phyloP scores from a whole-genome alignment of 2,888 invertebrate genomes.

The Metopia argyrocephala region DNA sequence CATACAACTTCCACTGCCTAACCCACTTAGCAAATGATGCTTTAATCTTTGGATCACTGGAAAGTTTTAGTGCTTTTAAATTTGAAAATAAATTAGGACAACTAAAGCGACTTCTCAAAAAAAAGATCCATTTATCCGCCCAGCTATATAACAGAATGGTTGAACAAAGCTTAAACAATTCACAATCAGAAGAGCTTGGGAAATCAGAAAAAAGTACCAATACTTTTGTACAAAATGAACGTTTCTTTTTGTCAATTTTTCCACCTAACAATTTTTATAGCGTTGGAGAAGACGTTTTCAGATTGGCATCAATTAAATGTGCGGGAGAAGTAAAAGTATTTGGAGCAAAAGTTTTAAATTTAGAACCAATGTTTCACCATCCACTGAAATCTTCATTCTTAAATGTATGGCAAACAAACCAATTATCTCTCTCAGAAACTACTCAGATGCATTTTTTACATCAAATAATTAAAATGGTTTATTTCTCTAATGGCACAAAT shows the following conservation, averaged over 20 bases:
- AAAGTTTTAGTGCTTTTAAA: slow-evolving; percentile 27
- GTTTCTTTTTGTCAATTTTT: slow-evolving; percentile 37
- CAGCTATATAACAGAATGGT: slow-evolving; percentile 24
- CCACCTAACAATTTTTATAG: slow-evolving; percentile 35
- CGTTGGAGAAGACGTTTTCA: slow-evolving; percentile 37
- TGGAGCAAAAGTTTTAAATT: slow-evolving; percentile 33
- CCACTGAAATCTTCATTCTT: slow-evolving; percentile 42
- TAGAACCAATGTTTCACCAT: slow-evolving; percentile 40
- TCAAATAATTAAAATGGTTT: slow-evolving; percentile 33
- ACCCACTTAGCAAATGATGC: slow-evolving; percentile 35
- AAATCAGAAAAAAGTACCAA: slow-evolving; percentile 25
- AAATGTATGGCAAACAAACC: slow-evolving; percentile 29
- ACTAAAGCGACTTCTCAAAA: slow-evolving; percentile 17
- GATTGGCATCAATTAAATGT: slow-evolving; percentile 30
- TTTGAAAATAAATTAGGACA: slow-evolving; percentile 30
- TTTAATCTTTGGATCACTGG: slow-evolving; percentile 33
- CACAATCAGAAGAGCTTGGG: slow-evolving; percentile 1
- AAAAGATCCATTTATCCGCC: slow-evolving; percentile 20
- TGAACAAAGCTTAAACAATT: slow-evolving; percentile 23
- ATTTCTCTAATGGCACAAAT: slow-evolving; percentile 13
- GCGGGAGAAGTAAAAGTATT: slow-evolving; percentile 10
- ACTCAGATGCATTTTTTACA: slow-evolving; percentile 26
- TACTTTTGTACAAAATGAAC: slow-evolving; percentile 42
- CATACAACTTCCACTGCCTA: slow-evolving; percentile 45
- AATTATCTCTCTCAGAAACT: slow-evolving; percentile 29